phyloP scores from a whole-genome alignment of 2,113 vertebrate genomes.

The Setophaga kirtlandii region DNA sequence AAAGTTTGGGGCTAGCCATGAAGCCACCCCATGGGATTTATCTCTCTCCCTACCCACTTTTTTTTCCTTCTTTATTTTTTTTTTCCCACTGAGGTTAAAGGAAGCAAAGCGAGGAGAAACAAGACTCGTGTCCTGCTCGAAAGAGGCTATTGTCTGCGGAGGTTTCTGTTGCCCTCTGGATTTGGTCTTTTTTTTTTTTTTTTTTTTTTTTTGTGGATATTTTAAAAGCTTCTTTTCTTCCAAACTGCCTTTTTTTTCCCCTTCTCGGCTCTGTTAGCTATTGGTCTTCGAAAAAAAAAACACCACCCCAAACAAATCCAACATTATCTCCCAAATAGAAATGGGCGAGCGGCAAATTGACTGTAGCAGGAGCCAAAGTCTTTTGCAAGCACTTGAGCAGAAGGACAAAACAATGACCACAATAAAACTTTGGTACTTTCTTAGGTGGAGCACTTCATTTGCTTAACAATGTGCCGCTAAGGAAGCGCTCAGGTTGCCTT shows the following conservation, averaged over 20 bases:
- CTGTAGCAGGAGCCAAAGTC: background rate
- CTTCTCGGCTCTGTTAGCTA: background rate
- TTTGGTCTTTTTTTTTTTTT: background rate
- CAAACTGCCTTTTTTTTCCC: background rate
- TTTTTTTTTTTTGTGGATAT: background rate
- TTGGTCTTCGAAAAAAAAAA: conserved; percentile 17
- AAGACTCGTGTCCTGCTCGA: background rate
- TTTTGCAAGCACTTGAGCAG: conserved; percentile 14
- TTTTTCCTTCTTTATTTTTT: accelerated
- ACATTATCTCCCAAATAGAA: background rate
- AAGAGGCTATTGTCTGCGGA: background rate
- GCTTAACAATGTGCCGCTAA: conserved; percentile 48
- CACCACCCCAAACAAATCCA: background rate
- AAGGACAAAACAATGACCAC: background rate
- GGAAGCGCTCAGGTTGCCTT: background rate
- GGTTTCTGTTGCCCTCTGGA: background rate
- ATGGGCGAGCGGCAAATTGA: background rate
- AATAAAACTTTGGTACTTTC: conserved; percentile 28
- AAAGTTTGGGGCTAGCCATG: background rate
- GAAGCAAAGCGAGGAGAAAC: background rate
- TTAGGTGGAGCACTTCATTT: conserved; percentile 26
- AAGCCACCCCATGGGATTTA: background rate
- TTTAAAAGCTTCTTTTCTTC: conserved; percentile 17
- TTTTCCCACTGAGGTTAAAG: background rate
- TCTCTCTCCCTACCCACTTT: no score